Percentiles rank a stretch among this genome's conserved stretches.
Conservation (phyloP, 2,888 invertebrate species). For the Tipula lateralis region DNA sequence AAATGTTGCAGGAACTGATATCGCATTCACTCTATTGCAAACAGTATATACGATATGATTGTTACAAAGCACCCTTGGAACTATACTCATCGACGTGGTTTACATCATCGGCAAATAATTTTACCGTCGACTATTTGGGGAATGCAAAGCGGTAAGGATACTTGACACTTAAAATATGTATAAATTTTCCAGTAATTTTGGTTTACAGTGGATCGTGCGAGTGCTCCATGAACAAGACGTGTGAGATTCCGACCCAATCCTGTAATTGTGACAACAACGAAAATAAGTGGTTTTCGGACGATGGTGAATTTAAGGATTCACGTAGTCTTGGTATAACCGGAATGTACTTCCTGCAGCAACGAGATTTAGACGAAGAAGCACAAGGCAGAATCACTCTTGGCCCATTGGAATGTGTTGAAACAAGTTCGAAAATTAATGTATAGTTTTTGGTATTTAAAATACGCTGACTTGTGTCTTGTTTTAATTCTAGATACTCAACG, state of each 20-base stretch:
- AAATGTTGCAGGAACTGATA: constrained; percentile 86
- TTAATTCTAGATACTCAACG: constrained; percentile 71
- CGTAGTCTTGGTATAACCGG: constrained; percentile 82
- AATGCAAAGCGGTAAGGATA: constrained; percentile 66
- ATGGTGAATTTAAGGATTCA: constrained; percentile 75
- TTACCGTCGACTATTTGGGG: constrained; percentile 77
- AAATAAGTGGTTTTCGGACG: constrained; percentile 83
- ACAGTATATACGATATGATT: constrained; percentile 85
- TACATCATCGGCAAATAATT: constrained; percentile 69
- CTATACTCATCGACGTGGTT: constrained; percentile 87
- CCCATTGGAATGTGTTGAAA: constrained; percentile 89
- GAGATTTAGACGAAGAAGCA: constrained; percentile 74
- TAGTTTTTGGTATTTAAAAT: background rate
- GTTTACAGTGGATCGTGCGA: constrained; percentile 63
- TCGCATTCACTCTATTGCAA: constrained; percentile 85
- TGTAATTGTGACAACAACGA: constrained; percentile 90
- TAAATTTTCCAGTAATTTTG: constrained; percentile 20
- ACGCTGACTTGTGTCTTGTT: no score
- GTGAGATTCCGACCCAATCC: constrained; percentile 72
- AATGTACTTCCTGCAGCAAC: constrained; percentile 85
- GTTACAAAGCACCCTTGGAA: constrained; percentile 80
- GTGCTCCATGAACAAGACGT: constrained; percentile 73
- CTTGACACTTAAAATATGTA: constrained; percentile 33
- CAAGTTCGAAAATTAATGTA: constrained; percentile 58
- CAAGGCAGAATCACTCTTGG: constrained; percentile 84